Conservation (phyloP, 2,888 invertebrate genomes). For the Agonopterix heracliana region DNA sequence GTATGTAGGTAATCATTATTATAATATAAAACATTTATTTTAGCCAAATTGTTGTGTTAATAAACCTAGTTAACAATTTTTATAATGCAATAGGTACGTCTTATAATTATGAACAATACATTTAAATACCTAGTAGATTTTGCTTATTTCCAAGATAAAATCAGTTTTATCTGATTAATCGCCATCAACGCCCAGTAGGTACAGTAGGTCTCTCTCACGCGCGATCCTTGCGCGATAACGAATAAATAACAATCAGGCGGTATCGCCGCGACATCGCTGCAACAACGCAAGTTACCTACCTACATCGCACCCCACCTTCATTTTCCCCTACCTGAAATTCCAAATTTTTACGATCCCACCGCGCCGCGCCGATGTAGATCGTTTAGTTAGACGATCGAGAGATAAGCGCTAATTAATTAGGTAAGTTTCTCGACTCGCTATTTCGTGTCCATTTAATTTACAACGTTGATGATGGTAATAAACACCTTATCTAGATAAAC, state of each 20-base stretch:
- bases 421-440: slow-evolving; percentile 51
- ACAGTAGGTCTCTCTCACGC: slow-evolving; percentile 22
- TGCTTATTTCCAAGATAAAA: no score
- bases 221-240: slow-evolving; percentile 46
- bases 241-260: slow-evolving; percentile 59
- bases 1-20: no score
- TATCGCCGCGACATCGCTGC: slow-evolving; percentile 50
- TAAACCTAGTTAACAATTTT: no score
- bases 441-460: slow-evolving; percentile 55
- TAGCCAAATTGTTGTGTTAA: no score
- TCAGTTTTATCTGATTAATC: no score
- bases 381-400: slow-evolving; percentile 26
- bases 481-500: slow-evolving; percentile 50
- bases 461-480: slow-evolving; percentile 50
- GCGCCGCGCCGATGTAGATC: slow-evolving; percentile 41
- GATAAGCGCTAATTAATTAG: slow-evolving; percentile 60
- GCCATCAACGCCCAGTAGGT: no score
- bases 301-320: slow-evolving; percentile 24
- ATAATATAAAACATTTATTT: no score
- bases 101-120: no score
- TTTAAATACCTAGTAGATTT: no score
- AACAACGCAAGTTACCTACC: slow-evolving; percentile 16
- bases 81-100: no score
- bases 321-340: slow-evolving; percentile 29
- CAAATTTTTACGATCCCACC: slow-evolving; percentile 42